These are phyloP conservation scores for Diglossa cyanea DNA, from an alignment of 2,797 vertebrate genomes.

Conservation along the genomic window DNA sequence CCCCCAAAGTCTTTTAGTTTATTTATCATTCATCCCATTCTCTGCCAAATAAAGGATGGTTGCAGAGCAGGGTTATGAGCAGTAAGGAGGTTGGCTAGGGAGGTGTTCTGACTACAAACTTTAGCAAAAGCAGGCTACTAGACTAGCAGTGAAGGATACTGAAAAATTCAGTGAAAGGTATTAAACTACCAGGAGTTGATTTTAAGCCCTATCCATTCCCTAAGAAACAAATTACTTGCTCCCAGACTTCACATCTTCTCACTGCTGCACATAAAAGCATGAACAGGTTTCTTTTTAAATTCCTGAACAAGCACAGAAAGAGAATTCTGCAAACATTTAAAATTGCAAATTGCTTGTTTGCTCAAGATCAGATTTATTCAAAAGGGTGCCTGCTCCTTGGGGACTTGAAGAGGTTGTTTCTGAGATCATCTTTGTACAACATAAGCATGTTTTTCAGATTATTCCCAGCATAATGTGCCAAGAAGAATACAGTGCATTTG, in stretches of 20 bases:
- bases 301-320: slow-evolving; percentile 78
- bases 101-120: neutral
- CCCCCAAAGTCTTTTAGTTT: neutral
- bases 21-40: neutral
- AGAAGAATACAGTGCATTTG: slow-evolving; percentile 81
- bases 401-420: slow-evolving; percentile 81
- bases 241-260: neutral
- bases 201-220: neutral
- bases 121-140: neutral
- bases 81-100: neutral
- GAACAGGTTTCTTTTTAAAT: slow-evolving; percentile 83
- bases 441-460: slow-evolving; percentile 93
- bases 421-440: slow-evolving; percentile 83
- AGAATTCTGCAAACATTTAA: slow-evolving; percentile 92
- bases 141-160: neutral
- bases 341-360: slow-evolving; percentile 95
- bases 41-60: neutral
- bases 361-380: slow-evolving; percentile 88
- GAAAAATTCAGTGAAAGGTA: neutral
- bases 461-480: slow-evolving; percentile 90
- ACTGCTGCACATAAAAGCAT: neutral
- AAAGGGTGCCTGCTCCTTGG: slow-evolving; percentile 75
- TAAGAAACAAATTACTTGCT: neutral
- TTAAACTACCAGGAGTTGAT: neutral
- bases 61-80: neutral